Evolutionary conservation across 2,797 vertebrate species (phyloP).

Genomic region (Onychomys torridus): DNA sequence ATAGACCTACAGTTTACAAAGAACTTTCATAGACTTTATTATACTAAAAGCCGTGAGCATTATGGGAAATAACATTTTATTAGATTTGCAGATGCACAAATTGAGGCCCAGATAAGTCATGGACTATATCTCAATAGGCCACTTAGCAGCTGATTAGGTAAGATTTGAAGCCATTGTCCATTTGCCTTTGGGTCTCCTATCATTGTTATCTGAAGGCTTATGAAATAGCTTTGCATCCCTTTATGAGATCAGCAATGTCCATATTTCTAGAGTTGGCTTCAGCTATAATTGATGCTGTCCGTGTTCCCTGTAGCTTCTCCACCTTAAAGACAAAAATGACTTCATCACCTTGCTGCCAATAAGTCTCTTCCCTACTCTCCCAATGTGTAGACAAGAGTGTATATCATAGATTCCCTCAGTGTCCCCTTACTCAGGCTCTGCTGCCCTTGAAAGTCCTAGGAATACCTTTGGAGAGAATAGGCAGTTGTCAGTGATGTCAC

Average conservation of each 20-base stretch:
- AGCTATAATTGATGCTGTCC: neutral
- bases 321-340: neutral
- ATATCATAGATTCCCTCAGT: neutral
- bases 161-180: neutral
- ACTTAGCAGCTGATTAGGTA: neutral
- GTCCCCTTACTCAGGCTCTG: neutral
- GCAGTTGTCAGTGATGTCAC: neutral
- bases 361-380: neutral
- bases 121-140: neutral
- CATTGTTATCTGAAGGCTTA: neutral
- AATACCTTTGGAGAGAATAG: neutral
- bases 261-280: neutral
- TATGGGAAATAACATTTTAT: neutral
- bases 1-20: neutral
- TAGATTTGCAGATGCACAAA: constrained; percentile 18
- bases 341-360: neutral
- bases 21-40: neutral
- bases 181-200: neutral
- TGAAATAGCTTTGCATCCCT: neutral
- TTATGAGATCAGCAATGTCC: neutral
- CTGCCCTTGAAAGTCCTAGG: neutral
- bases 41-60: neutral
- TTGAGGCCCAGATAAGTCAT: neutral
- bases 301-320: neutral
- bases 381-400: neutral